Conservation (phyloP, 2,113 vertebrate species). For the Polypterus senegalus region DNA sequence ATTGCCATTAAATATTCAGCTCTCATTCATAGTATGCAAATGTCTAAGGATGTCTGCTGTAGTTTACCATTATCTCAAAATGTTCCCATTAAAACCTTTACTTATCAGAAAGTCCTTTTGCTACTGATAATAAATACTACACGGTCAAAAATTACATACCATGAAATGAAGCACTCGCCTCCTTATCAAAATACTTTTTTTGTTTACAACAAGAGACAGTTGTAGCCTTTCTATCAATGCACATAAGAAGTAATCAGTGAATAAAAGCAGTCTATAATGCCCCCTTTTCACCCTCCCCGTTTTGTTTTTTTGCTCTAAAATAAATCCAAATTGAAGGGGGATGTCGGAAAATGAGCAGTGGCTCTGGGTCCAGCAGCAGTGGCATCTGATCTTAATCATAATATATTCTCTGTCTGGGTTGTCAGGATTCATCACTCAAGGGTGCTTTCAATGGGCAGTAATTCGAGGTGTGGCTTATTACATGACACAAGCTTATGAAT, state of each 20-base stretch:
- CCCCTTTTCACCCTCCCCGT: conserved; percentile 28
- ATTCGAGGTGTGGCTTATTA: conserved; percentile 94
- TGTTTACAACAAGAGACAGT: too few relatives aligned
- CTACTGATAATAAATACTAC: too few relatives aligned
- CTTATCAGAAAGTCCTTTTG: too few relatives aligned
- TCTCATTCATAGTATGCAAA: too few relatives aligned
- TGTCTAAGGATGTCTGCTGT: too few relatives aligned
- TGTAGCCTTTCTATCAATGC: too few relatives aligned
- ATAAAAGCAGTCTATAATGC: conserved; percentile 29
- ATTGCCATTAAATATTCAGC: too few relatives aligned
- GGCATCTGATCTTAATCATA: conserved; percentile 91
- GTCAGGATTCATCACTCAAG: conserved; percentile 85
- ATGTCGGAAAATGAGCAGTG: conserved; percentile 40
- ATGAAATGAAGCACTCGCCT: too few relatives aligned
- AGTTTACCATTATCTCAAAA: too few relatives aligned
- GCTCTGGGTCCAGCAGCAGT: conserved; percentile 46
- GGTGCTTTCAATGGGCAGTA: conserved; percentile 70
- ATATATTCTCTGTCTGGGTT: conserved; percentile 76
- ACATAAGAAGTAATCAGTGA: conserved; percentile 26
- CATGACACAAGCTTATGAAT: conserved; percentile 89
- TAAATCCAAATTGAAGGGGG: conserved; percentile 32
- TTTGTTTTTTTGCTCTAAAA: conserved; percentile 23
- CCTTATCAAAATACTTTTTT: too few relatives aligned
- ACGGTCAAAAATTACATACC: too few relatives aligned
- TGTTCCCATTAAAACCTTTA: too few relatives aligned